Conservation (phyloP, 2,888 invertebrate genomes). For the Drosophila seclusa region DNA sequence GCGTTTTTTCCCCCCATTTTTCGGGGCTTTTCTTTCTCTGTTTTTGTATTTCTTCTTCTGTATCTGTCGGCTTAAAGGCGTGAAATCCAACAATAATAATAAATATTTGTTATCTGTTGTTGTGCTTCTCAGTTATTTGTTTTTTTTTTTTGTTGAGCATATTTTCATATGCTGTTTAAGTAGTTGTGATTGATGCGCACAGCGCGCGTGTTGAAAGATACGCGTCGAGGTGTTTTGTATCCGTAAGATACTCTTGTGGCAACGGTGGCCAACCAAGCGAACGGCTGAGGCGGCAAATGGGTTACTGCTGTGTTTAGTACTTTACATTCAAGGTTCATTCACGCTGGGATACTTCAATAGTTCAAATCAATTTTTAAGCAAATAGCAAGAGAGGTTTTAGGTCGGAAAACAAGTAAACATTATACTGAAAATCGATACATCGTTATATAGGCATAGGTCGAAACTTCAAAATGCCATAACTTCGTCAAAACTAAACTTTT, state of each 20-base stretch:
- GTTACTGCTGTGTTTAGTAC: constrained; percentile 15
- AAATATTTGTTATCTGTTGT: constrained; percentile 68
- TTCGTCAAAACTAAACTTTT: too few relatives aligned
- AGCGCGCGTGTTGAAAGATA: constrained; percentile 71
- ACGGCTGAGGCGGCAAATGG: background rate
- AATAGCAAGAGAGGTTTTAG: too few relatives aligned
- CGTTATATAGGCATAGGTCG: too few relatives aligned
- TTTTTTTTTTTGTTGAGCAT: constrained; percentile 30
- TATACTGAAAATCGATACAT: too few relatives aligned
- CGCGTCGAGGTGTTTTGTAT: constrained; percentile 67
- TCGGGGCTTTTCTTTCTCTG: constrained; percentile 62
- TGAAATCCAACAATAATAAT: constrained; percentile 73
- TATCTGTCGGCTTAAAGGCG: constrained; percentile 78
- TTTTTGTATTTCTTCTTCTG: constrained; percentile 31
- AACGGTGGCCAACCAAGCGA: constrained; percentile 3
- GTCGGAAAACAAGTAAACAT: too few relatives aligned
- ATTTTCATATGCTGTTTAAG: constrained; percentile 74
- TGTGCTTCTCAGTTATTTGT: constrained; percentile 21
- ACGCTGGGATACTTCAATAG: constrained; percentile 4
- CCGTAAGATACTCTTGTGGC: constrained; percentile 56
- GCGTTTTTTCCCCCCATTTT: constrained; percentile 37
- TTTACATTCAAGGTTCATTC: constrained; percentile 38
- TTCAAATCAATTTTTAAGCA: background rate
- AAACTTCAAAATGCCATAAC: too few relatives aligned
- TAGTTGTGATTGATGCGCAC: constrained; percentile 74